Evolutionary conservation across 1,140 invertebrate genomes (phyloP).

Genomic region (Formica exsecta): DNA sequence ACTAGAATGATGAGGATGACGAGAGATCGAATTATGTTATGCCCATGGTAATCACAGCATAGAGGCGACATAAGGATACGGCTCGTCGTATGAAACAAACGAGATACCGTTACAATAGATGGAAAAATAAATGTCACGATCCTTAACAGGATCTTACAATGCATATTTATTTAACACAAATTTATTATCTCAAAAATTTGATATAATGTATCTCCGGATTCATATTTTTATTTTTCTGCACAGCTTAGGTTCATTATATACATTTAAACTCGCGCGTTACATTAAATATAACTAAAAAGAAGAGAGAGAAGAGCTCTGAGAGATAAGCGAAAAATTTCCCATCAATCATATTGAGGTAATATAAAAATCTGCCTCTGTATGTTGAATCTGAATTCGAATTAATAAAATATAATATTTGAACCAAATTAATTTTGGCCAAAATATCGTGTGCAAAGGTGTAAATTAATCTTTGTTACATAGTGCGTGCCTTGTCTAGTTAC

Average conservation of each 20-base stretch:
- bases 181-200: conserved; percentile 29
- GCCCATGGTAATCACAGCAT: conserved; percentile 7
- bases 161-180: conserved; percentile 16
- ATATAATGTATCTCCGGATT: background rate
- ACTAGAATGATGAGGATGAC: background rate
- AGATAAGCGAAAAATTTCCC: background rate
- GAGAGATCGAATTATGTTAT: conserved; percentile 53
- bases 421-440: background rate
- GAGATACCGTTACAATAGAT: conserved; percentile 9
- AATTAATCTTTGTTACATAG: background rate
- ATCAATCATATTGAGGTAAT: background rate
- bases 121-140: conserved; percentile 20
- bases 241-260: background rate
- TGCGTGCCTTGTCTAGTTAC: background rate
- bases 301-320: no score
- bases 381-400: background rate
- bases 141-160: conserved; percentile 42
- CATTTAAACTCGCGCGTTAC: background rate
- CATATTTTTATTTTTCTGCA: background rate
- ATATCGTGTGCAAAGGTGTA: background rate
- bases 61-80: conserved; percentile 12
- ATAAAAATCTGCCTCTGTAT: background rate
- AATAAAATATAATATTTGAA: conserved; percentile 34
- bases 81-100: conserved; percentile 18
- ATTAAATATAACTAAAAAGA: background rate